These are phyloP conservation scores for Meteorus cinctellus DNA, from an alignment of 2,888 invertebrate species.

Conservation along the genomic window DNA sequence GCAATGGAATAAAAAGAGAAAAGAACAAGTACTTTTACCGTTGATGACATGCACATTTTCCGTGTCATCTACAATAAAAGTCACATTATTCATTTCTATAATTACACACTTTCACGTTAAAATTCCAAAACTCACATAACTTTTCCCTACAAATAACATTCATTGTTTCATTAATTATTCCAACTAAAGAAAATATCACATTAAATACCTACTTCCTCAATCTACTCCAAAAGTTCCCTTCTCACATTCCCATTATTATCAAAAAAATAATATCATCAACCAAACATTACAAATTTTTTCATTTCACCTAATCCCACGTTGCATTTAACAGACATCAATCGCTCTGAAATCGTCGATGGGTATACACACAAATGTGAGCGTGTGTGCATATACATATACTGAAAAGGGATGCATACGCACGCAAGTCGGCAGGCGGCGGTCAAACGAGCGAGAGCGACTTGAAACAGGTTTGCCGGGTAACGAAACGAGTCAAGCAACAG, in stretches of 20 bases:
- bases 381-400: background rate
- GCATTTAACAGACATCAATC: conserved; percentile 6
- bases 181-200: too few species aligned
- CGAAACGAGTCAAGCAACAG: conserved; percentile 49
- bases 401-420: background rate
- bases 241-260: background rate
- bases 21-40: too few species aligned
- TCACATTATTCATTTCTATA: too few species aligned
- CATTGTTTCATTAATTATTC: too few species aligned
- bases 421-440: conserved; percentile 20
- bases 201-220: too few species aligned
- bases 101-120: too few species aligned
- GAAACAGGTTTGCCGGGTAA: conserved; percentile 42
- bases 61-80: too few species aligned
- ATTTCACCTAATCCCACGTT: background rate
- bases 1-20: too few species aligned
- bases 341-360: background rate
- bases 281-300: background rate
- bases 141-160: too few species aligned
- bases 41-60: too few species aligned
- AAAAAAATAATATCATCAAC: background rate
- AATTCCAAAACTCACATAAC: too few species aligned
- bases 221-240: too few species aligned
- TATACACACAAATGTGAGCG: background rate
- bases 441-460: conserved; percentile 27